A percentile compares a stretch with the other conserved stretches of the same genome.
Conservation (phyloP, 2,113 vertebrate species). For the Calonectris borealis region DNA sequence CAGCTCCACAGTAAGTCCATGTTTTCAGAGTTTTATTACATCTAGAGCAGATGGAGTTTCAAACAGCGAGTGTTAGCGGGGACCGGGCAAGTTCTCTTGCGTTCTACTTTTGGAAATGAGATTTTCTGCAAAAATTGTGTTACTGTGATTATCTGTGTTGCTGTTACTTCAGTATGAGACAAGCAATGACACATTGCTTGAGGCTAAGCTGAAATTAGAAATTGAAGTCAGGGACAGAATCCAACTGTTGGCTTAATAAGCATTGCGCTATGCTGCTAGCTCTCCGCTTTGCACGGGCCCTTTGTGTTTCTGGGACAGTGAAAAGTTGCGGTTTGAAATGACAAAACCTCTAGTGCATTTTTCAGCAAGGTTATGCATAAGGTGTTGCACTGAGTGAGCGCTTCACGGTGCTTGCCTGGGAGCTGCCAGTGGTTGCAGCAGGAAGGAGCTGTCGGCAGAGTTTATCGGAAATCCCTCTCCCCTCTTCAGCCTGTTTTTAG, state of each 20-base stretch:
- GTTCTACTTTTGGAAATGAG: not conserved
- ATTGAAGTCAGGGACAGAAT: not conserved
- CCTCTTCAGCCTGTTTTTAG: not conserved
- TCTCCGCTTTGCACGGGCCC: not conserved
- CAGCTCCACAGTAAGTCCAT: not conserved
- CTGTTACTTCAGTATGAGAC: not conserved
- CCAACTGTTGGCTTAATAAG: not conserved
- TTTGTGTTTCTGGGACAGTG: not conserved
- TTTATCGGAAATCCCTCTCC: not conserved
- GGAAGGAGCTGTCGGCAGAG: not conserved
- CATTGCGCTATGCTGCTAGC: not conserved
- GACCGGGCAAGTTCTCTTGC: not conserved
- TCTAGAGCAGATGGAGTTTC: not conserved
- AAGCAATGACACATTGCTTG: not conserved
- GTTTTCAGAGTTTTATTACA: not conserved
- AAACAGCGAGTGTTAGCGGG: rapidly evolving
- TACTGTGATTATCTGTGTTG: not conserved
- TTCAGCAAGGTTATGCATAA: not conserved
- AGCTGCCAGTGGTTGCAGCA: not conserved
- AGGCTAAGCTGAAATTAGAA: constrained; percentile 12
- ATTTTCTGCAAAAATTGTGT: constrained; percentile 6
- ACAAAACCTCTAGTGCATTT: not conserved
- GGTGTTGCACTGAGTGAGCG: not conserved
- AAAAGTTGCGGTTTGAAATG: not conserved
- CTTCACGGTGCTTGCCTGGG: not conserved